Conservation (phyloP, 2,888 invertebrate genomes). For the Amiota mariae region DNA sequence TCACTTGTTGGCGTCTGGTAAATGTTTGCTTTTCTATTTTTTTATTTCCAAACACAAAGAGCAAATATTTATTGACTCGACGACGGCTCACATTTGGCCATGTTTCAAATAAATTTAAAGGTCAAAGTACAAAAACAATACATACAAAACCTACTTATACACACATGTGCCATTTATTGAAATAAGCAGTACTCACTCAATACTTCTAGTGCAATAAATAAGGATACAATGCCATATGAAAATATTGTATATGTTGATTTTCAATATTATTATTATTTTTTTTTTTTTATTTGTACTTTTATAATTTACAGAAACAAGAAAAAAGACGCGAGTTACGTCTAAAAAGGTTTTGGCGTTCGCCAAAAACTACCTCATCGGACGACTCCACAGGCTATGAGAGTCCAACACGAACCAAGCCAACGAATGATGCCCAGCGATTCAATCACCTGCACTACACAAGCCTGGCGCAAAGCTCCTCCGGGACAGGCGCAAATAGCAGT, state of each 20-base stretch:
- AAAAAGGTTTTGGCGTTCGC: slow-evolving; percentile 74
- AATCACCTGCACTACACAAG: slow-evolving; percentile 70
- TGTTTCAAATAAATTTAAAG: slow-evolving; percentile 41
- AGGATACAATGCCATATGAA: too few relatives aligned
- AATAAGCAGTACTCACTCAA: neutral
- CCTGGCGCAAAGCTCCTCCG: slow-evolving; percentile 63
- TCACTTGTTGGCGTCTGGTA: too few relatives aligned
- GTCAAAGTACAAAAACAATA: neutral
- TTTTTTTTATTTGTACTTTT: neutral
- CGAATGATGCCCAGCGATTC: slow-evolving; percentile 71
- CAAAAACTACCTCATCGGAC: slow-evolving; percentile 74
- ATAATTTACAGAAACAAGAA: slow-evolving; percentile 73
- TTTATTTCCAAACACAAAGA: slow-evolving; percentile 29
- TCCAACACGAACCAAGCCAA: slow-evolving; percentile 72
- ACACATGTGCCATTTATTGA: neutral
- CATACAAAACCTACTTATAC: neutral
- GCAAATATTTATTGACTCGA: slow-evolving; percentile 52
- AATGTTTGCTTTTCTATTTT: too few relatives aligned
- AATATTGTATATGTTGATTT: neutral
- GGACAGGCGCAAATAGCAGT: slow-evolving; percentile 45
- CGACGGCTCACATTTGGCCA: slow-evolving; percentile 16
- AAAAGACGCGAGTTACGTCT: slow-evolving; percentile 74
- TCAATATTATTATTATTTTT: neutral
- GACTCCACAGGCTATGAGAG: slow-evolving; percentile 75
- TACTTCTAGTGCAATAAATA: too few relatives aligned